Conservation (phyloP, 2,113 vertebrate species). For the Agapornis roseicollis region DNA sequence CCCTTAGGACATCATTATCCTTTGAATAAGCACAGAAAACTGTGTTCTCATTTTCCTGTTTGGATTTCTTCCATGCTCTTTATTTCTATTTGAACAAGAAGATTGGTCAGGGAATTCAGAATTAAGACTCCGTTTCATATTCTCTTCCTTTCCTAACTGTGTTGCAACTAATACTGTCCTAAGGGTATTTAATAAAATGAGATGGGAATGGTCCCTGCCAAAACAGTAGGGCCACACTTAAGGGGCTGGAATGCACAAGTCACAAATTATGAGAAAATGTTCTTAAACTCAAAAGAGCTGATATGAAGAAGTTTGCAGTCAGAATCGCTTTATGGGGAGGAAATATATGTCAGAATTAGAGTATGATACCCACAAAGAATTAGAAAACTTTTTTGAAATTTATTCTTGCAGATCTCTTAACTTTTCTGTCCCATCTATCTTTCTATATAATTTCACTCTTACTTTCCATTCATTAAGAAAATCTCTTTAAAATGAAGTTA, state of each 20-base stretch:
- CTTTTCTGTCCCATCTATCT: neutral
- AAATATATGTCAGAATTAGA: neutral
- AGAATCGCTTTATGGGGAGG: neutral
- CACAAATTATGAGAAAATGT: neutral
- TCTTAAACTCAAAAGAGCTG: neutral
- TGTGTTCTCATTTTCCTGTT: neutral
- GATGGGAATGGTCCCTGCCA: neutral
- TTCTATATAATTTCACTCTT: neutral
- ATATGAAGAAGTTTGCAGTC: neutral
- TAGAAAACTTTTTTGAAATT: neutral
- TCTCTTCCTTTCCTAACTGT: neutral
- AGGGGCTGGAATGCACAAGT: neutral
- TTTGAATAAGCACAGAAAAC: constrained; percentile 33
- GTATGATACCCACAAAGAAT: neutral
- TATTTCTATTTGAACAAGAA: constrained; percentile 28
- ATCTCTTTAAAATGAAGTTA: neutral
- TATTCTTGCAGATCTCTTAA: neutral
- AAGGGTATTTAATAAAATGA: neutral
- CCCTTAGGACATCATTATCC: constrained; percentile 49
- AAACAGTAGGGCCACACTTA: neutral
- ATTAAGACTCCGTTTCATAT: constrained; percentile 11
- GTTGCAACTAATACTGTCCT: neutral
- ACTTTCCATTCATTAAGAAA: neutral
- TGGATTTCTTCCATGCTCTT: constrained; percentile 35
- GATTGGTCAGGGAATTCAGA: constrained; percentile 27